These are phyloP conservation scores for Geococcyx californianus DNA, from an alignment of 2,113 vertebrate species.

Conservation along the genomic window DNA sequence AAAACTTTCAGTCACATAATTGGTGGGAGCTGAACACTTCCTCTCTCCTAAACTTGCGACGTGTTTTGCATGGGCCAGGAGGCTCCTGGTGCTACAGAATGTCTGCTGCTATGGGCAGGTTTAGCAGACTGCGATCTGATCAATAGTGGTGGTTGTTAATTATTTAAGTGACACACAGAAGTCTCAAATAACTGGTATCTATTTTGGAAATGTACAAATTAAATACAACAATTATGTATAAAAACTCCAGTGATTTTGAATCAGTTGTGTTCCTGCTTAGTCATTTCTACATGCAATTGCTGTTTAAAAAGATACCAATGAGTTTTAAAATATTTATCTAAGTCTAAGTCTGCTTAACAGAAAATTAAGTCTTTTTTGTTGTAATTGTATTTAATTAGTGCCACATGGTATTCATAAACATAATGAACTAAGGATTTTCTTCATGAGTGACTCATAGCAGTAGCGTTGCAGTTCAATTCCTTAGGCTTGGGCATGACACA, in stretches of 20 bases:
- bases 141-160: not conserved
- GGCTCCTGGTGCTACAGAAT: not conserved
- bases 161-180: not conserved
- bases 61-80: not conserved
- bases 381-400: not conserved
- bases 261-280: not conserved
- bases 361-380: not conserved
- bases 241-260: not conserved
- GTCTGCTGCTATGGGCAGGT: not conserved
- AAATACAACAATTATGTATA: not conserved
- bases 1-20: not conserved
- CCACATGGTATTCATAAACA: not conserved
- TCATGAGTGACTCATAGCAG: not conserved
- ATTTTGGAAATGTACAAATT: not conserved
- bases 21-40: not conserved
- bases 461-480: not conserved
- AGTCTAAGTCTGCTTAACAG: not conserved
- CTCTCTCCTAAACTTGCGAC: not conserved
- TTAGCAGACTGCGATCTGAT: not conserved
- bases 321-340: not conserved
- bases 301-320: not conserved
- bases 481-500: not conserved
- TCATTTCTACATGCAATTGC: conserved; percentile 28
- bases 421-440: not conserved
- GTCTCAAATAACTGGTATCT: not conserved